Conservation (phyloP, 2,113 vertebrate genomes). For the Dromiciops gliroides region DNA sequence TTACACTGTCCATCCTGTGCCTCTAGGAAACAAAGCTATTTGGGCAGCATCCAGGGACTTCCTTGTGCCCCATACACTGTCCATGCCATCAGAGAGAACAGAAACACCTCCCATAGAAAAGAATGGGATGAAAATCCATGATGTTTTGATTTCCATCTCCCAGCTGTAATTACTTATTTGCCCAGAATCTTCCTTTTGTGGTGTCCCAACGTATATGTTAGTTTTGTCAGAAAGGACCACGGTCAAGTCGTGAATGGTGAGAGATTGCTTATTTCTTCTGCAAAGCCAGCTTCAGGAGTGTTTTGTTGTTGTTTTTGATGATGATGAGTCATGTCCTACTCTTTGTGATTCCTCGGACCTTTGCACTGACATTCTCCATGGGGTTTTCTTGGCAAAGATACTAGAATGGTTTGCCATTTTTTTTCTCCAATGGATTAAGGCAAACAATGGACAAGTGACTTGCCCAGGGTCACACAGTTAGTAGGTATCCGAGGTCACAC, state of each 20-base stretch:
- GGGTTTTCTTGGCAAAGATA: not conserved
- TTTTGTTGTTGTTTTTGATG: not conserved
- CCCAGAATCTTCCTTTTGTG: slow-evolving; percentile 28
- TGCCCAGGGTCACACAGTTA: not conserved
- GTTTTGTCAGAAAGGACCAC: slow-evolving; percentile 21
- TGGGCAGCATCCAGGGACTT: not conserved
- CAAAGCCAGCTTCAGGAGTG: slow-evolving; percentile 34
- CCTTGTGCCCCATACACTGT: slow-evolving; percentile 8
- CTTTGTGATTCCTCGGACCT: not conserved
- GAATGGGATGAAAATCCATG: slow-evolving; percentile 36
- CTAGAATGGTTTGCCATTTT: not conserved
- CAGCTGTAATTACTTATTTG: slow-evolving; percentile 63
- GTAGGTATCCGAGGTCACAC: not conserved
- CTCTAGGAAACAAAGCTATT: not conserved
- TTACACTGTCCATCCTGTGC: not conserved
- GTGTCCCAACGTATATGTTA: slow-evolving; percentile 27
- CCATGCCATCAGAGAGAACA: slow-evolving; percentile 24
- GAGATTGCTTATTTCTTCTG: slow-evolving; percentile 42
- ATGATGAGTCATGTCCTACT: not conserved
- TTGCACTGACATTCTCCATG: not conserved
- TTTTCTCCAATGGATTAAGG: not conserved
- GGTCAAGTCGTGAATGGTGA: slow-evolving; percentile 40
- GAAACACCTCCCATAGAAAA: slow-evolving; percentile 40
- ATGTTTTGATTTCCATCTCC: slow-evolving; percentile 57
- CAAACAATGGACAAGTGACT: not conserved